Conservation (phyloP, 2,888 invertebrate genomes). For the Halocaridina rubra region DNA sequence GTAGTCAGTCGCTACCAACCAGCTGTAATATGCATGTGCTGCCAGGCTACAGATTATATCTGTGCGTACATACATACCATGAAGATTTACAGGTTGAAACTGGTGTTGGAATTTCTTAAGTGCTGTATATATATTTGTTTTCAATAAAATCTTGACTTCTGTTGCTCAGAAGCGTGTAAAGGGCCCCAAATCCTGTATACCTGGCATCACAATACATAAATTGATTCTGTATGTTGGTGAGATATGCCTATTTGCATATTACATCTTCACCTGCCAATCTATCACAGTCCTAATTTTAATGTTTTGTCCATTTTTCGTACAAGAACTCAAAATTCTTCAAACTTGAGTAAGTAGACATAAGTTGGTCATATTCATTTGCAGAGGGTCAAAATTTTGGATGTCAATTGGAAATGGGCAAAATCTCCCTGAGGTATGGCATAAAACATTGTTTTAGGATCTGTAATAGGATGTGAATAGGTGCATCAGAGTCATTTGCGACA, state of each 20-base stretch:
- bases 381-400: no score
- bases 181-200: conserved; percentile 6
- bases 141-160: not conserved
- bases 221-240: conserved; percentile 11
- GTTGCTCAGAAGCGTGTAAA: conserved; percentile 10
- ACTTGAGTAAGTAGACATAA: no score
- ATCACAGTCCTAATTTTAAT: not conserved
- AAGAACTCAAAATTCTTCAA: no score
- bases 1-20: conserved; percentile 52
- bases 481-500: conserved; percentile 35
- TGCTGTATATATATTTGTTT: not conserved
- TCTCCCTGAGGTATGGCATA: no score
- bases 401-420: no score
- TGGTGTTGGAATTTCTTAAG: conserved; percentile 9
- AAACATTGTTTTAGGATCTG: no score
- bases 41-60: conserved; percentile 42
- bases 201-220: conserved; percentile 46
- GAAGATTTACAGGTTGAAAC: conserved; percentile 3
- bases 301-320: no score
- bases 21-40: conserved; percentile 38
- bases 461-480: no score
- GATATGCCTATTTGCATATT: not conserved
- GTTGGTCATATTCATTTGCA: no score
- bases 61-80: no score
- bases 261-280: not conserved